Conservation (phyloP, 35 echinoderm and acorn worm species). For the Patiria miniata region DNA sequence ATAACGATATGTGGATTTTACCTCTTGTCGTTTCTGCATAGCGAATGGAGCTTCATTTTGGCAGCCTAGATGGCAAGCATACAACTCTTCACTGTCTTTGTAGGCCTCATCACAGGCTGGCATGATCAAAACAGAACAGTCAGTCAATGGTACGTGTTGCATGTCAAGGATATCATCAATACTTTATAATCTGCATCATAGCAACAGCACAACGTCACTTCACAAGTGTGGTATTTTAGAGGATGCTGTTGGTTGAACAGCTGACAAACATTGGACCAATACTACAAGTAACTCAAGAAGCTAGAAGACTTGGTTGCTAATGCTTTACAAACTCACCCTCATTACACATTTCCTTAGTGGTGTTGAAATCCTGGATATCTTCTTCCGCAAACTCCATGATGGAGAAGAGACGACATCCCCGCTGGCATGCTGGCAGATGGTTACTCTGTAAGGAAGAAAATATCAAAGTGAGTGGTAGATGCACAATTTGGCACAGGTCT, state of each 20-base stretch:
- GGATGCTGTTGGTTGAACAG: too few species aligned
- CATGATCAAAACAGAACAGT: background rate
- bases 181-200: too few species aligned
- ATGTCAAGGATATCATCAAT: too few species aligned
- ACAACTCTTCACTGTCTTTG: conserved; percentile 12
- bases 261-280: too few species aligned
- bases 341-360: conserved; percentile 67
- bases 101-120: conserved; percentile 67
- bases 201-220: too few species aligned
- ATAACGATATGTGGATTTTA: too few species aligned
- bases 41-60: conserved; percentile 68
- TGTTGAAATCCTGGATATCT: conserved; percentile 68
- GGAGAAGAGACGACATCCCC: conserved; percentile 87
- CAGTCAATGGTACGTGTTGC: background rate
- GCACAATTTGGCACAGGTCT: background rate
- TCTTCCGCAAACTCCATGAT: conserved; percentile 91
- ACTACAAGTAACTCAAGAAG: too few species aligned
- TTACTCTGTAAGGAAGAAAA: conserved; percentile 45
- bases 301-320: too few species aligned
- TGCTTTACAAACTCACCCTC: conserved; percentile 42
- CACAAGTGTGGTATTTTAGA: too few species aligned
- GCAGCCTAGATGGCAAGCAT: conserved; percentile 62
- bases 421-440: conserved; percentile 77
- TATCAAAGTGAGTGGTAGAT: background rate
- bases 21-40: conserved; percentile 43